Evolutionary conservation across 2,113 vertebrate genomes (phyloP), one percentile per base, ranked within the genome.

Genomic region (Melanocharis versteri): DNA sequence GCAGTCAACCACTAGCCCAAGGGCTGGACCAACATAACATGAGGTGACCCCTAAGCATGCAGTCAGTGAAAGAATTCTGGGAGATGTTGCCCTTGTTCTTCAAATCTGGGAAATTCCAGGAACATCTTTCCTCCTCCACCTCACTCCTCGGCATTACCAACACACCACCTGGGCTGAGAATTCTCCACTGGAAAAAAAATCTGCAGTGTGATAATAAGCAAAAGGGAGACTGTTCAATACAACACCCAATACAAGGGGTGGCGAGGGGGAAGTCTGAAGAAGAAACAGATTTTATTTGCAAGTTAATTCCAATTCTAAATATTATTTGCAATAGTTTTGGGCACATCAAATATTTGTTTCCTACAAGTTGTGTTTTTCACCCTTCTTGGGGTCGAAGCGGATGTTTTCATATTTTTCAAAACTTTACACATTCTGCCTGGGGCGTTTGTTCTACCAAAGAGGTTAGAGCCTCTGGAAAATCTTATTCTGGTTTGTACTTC

Each of bases 31-130:
- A 40, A 18, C 3, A 5, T 2, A 20, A 33, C 23, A 13, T 0
- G 1, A 72, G 48, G 9, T 12, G 44, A 77, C n/a, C 28, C 30
- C 53, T 9, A 9, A 71, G 17, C 4, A 1, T 2, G 3, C 1
- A 3, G 15, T 37, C 7, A 4, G 47, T n/a, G 27, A 39, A 86
- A 91, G 44, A 62, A 81, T 60, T 89, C 23, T 42, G 53, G 62
- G 64, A 73, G n/a, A 70, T 2, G 1, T 17, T 72, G 45, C 7
- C 24, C 42, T 77, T 15, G 11, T 27, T 65, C 40, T 48, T 48
- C 20, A 57, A 7, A 27, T 68, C 66, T 76, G 17, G 9, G 33
- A 61, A 87, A 72, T 60, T 56, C 40, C 61, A 58, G 54, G 11
- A 84, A 53, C 30, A 50, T 13, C 4, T 21, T 84, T 64, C 33